Percentiles rank a stretch among this genome's conserved stretches.
Evolutionary conservation across 1,140 invertebrate genomes (phyloP).

Genomic region (Brachionus rotundiformis): DNA sequence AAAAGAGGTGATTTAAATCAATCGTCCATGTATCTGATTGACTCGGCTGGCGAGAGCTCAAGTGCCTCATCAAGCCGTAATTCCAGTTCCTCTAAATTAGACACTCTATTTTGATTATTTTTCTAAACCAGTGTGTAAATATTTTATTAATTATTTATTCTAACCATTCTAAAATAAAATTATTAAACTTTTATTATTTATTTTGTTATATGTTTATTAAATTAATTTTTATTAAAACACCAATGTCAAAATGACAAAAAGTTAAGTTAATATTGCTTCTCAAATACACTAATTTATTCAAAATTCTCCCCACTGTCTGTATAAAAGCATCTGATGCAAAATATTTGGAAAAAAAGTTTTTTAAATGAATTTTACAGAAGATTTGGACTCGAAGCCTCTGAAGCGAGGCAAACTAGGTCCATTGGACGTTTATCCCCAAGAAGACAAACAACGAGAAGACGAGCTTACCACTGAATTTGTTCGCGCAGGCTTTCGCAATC

Average conservation of each 20-base stretch:
- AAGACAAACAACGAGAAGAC: constrained; percentile 51
- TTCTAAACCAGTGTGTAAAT: background rate
- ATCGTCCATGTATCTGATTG: background rate
- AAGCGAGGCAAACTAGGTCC: constrained; percentile 41
- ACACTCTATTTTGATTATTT: background rate
- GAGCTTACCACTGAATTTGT: constrained; percentile 36
- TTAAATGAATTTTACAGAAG: constrained; percentile 43
- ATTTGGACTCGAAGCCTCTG: constrained; percentile 4
- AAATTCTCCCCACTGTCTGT: background rate
- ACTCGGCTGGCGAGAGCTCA: background rate
- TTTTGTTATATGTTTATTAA: background rate
- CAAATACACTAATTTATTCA: background rate
- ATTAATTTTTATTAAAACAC: too few species aligned
- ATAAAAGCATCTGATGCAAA: background rate
- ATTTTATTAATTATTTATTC: background rate
- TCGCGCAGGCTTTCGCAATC: constrained; percentile 8
- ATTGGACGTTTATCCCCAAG: constrained; percentile 48
- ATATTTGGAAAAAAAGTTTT: background rate
- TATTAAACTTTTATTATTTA: too few species aligned
- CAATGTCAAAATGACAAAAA: background rate
- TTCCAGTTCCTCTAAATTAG: constrained; percentile 14
- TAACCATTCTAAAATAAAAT: background rate
- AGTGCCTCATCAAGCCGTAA: background rate
- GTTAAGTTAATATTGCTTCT: background rate
- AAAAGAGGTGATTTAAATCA: background rate